Percentiles rank a stretch among this genome's conserved stretches.
These are phyloP conservation scores for Phyllostomus discolor DNA, from an alignment of 2,113 vertebrate genomes.

Conservation along the genomic window DNA sequence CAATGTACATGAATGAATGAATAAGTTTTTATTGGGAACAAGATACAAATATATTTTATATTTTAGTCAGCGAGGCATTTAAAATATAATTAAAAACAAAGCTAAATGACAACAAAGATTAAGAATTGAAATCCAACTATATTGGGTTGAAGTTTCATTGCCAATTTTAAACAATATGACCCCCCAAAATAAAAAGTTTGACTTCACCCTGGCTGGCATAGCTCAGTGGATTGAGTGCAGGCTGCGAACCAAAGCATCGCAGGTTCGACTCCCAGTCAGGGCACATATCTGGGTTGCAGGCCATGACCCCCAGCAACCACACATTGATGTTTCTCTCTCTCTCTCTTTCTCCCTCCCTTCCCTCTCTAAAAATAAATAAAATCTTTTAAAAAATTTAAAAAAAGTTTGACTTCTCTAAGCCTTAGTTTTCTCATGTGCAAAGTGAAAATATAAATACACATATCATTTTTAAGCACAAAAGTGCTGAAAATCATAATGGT, in stretches of 20 bases:
- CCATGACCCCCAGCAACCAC: too few species aligned
- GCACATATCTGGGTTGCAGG: too few species aligned
- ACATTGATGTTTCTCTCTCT: too few species aligned
- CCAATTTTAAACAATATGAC: background rate
- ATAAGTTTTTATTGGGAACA: background rate
- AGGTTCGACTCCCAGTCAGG: too few species aligned
- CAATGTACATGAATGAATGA: background rate
- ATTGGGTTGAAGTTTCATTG: background rate
- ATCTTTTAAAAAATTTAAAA: background rate
- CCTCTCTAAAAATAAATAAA: too few species aligned
- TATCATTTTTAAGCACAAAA: background rate
- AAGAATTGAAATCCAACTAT: background rate
- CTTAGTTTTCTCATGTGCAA: background rate
- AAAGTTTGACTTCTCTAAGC: background rate
- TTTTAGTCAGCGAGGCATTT: background rate
- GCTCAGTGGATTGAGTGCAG: too few species aligned
- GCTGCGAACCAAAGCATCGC: too few species aligned
- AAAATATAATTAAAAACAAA: background rate
- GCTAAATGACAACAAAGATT: background rate
- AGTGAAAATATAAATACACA: background rate
- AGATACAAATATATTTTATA: background rate
- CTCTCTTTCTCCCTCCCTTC: too few species aligned
- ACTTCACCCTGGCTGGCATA: background rate
- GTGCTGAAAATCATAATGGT: background rate
- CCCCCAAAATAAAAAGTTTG: background rate